phyloP scores from a whole-genome alignment of 2,797 vertebrate species.

The Platalea minor region DNA sequence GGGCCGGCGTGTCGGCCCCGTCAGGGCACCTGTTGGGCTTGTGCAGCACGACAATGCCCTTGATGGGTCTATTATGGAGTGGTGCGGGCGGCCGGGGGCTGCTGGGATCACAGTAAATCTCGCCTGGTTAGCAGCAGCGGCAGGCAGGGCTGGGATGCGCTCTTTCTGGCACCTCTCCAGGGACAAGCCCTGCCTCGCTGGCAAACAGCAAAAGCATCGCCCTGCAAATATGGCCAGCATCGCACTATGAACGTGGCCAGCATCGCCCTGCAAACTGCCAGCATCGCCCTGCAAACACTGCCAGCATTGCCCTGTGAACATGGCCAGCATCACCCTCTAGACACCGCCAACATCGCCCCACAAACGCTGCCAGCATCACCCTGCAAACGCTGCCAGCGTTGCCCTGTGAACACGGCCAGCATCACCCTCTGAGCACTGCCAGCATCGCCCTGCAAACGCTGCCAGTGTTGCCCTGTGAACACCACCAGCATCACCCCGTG shows the following conservation, averaged over 20 bases:
- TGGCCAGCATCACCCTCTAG: not conserved
- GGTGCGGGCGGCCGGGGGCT: not conserved
- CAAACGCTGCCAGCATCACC: not conserved
- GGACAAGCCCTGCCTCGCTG: not conserved
- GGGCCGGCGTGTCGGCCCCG: rapidly evolving
- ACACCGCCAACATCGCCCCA: not conserved
- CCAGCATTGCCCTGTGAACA: not conserved
- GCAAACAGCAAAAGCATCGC: not conserved
- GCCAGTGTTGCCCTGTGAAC: not conserved
- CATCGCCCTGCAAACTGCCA: not conserved
- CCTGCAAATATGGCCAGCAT: not conserved
- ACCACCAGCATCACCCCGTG: not conserved
- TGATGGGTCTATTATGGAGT: constrained; percentile 20
- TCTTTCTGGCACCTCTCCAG: not conserved
- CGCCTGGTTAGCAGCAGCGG: not conserved
- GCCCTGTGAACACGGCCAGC: not conserved
- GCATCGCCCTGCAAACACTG: not conserved
- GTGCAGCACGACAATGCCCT: not conserved
- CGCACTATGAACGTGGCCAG: not conserved
- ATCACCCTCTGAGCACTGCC: not conserved
- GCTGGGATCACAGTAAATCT: not conserved
- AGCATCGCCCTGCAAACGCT: not conserved
- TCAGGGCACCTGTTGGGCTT: not conserved
- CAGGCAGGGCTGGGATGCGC: not conserved
- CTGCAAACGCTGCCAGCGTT: not conserved